These are phyloP conservation scores for Allobates femoralis DNA, from an alignment of 2,797 vertebrate species.

Conservation along the genomic window DNA sequence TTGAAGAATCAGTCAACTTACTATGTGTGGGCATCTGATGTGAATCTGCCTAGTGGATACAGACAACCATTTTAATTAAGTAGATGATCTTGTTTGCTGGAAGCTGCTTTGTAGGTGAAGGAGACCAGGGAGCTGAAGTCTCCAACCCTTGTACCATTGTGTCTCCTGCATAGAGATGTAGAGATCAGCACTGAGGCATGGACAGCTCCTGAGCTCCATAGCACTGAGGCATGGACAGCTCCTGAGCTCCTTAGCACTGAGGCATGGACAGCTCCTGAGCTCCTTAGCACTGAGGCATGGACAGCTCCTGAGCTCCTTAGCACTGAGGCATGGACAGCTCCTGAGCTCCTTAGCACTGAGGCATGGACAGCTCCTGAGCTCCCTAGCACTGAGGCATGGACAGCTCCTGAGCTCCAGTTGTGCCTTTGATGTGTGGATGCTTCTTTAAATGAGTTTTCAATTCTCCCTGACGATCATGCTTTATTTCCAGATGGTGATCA, in stretches of 20 bases:
- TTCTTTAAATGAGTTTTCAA: slow-evolving; percentile 61
- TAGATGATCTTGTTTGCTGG: slow-evolving; percentile 59
- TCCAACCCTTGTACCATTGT: slow-evolving; percentile 5
- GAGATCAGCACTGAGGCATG: slow-evolving; percentile 54
- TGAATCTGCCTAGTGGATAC: slow-evolving; percentile 48
- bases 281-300: slow-evolving; percentile 52
- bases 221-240: slow-evolving; percentile 55
- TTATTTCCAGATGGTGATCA: slow-evolving; percentile 95
- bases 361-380: slow-evolving; percentile 62
- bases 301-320: slow-evolving; percentile 63
- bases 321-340: slow-evolving; percentile 54
- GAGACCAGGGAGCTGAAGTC: slow-evolving; percentile 11
- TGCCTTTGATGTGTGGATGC: slow-evolving; percentile 65
- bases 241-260: slow-evolving; percentile 61
- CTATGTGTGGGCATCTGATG: slow-evolving; percentile 59
- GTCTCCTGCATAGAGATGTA: slow-evolving; percentile 29
- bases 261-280: slow-evolving; percentile 61
- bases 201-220: slow-evolving; percentile 63
- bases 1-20: slow-evolving; percentile 53
- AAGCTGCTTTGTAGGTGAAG: slow-evolving; percentile 34
- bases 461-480: slow-evolving; percentile 79
- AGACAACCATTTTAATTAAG: slow-evolving; percentile 60
- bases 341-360: slow-evolving; percentile 61
- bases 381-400: slow-evolving; percentile 54
- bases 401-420: slow-evolving; percentile 61